Base-by-base conservation (phyloP, 2,113 vertebrate species). In the Amphiprion percula region DNA sequence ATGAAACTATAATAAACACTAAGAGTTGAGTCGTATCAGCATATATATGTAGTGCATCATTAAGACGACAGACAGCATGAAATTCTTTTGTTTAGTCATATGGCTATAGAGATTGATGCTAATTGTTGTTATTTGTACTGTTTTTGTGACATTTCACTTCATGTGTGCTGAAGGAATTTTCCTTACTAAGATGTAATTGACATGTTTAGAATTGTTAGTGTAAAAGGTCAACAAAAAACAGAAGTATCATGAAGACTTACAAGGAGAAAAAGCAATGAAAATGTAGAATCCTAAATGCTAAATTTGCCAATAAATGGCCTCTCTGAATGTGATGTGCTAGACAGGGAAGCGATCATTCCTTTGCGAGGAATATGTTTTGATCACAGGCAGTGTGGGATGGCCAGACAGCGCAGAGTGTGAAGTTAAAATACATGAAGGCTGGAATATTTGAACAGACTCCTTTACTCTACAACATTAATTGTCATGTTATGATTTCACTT, bases 1-100 rank as follows among this genome's bases (percentile, higher is more conserved):
- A 85, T 63, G 14, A 80, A 67, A 80, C 49, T 21, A 24, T 67
- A 80, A 46, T 71, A 76, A 64, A 50, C 67, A 71, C 73, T 65
- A 53, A 81, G 63, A 74, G 68, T 77, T 66, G 15, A 56, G 53
- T 23, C 26, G 53, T 54, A 63, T 24, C 50, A 59, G 53, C 74
- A 78, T 26, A 52, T 1, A 78, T 33, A 52, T 0, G 2, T 10
- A 71, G 59, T 55, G 74, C 49, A 33, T 75, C 65, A 75, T 71
- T 75, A 85, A 76, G 59, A 80, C 50, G 37, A 61, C 69, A 79
- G 28, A 28, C 47, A 69, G 33, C 23, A 59, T 58, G 24, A 64
- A 50, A 83, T 72, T 63, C 30, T 56, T 68, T 30, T 73, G 23
- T 68, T 70, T 33, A 72, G 17, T 68, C 39, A 10, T 50, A 50